phyloP scores from a whole-genome alignment of 2,113 vertebrate species.

The Ceratotherium simum region DNA sequence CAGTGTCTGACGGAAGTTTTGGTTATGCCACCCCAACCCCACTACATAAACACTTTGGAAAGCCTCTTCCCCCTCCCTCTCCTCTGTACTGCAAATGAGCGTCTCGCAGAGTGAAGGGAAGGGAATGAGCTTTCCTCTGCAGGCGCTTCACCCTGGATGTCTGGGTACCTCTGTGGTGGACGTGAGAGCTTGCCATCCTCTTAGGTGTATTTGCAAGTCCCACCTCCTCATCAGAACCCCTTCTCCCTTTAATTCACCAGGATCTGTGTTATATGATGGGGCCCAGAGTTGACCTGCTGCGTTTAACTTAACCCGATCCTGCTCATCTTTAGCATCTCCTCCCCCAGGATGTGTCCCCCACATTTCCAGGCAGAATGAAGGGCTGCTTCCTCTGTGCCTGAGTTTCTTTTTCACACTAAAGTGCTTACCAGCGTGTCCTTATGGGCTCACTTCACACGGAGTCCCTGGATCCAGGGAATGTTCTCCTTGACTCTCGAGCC shows the following conservation, averaged over 20 bases:
- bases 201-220: not conserved
- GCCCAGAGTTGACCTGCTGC: not conserved
- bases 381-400: not conserved
- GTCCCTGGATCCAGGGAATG: not conserved
- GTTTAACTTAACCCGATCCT: not conserved
- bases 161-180: fast-evolving
- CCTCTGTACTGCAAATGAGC: fast-evolving
- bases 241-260: not conserved
- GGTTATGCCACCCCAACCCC: not conserved
- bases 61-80: not conserved
- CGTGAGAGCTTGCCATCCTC: not conserved
- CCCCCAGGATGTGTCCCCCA: not conserved
- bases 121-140: not conserved
- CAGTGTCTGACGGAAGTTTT: fast-evolving
- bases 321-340: not conserved
- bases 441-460: not conserved
- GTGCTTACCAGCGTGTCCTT: not conserved
- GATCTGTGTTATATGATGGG: not conserved
- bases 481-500: not conserved
- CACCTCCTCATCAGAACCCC: not conserved
- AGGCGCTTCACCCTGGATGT: fast-evolving
- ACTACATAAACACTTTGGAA: no score
- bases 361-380: not conserved
- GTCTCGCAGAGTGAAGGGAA: fast-evolving
- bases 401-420: not conserved